Evolutionary conservation across 2,888 invertebrate species (phyloP), one percentile per base, ranked within the genome.

Genomic region (Yponomeuta cagnagella): DNA sequence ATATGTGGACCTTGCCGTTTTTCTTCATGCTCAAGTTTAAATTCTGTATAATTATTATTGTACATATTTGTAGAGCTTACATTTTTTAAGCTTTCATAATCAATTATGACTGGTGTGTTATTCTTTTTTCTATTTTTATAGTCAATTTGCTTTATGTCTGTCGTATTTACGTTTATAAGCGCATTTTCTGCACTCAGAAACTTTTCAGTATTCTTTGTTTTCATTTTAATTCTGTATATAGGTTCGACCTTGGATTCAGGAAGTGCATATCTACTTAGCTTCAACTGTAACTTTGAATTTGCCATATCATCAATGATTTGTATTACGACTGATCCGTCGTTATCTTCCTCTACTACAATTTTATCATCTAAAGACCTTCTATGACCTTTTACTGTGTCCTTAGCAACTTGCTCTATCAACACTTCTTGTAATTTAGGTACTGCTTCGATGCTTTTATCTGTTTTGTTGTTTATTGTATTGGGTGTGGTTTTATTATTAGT

Each of bases 211-310:
- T 65, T 33, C 2, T 65, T 23, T 30, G 65, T 65, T 31, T 65
- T 65, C 12, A 65, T 65, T 31, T 8, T 31, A 31, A 65, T 65
- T 30, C 33, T 65, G 10, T 65, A 65, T 31, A 12, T 33, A 31
- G 65, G 33, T 23, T 65, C 10, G 31, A 12, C 4, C 8, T 4
- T 15, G 15, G 52, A 58, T 58, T 58, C 15, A 58, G 15, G 65
- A n/a, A 31, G 65, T 6, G 30, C 65, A 65, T 43, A 15, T 48
- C 48, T 68, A 43, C 74, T 73, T 43, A 87, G 68, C 76, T 83
- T 82, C 9, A 87, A 84, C 76, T 85, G 82, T 69, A 86, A 77
- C 71, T 76, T 80, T 2, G 82, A 72, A 10, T 77, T 68, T 1
- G 80, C 80, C 8, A 71, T 75, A 0, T 78, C 74, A 58, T 83